Evolutionary conservation across 2,888 invertebrate genomes (phyloP), one percentile per base, ranked within the genome.

Genomic region (Cosmia trapezina): DNA sequence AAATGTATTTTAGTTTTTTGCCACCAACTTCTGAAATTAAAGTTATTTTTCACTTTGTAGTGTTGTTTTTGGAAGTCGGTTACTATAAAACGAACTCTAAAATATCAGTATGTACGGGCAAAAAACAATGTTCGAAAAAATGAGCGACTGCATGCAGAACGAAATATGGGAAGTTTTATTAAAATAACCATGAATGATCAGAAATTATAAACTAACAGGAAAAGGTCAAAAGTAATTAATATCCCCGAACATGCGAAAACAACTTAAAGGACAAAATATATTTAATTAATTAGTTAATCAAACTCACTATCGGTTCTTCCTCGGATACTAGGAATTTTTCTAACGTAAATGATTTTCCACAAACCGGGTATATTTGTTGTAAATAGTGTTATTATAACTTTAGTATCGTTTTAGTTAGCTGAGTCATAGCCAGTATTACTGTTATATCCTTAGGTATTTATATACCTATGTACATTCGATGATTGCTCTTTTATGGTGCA

Each of bases 301-400:
- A 69, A 61, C 28, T 5, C 54, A 11, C 3, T 72, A 72, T 68
- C 60, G 11, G 17, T 62, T 56, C 63, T 56, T 65, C 66, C n/a
- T 22, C 7, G 19, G n/a, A 22, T 76, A 62, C 84, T n/a, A 54
- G 63, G 81, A 86, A 84, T 43, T 60, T 70, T 56, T 73, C 57
- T 49, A 71, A 83, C 85, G 81, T 51, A 79, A 81, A 79, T 61
- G 33, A 62, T 76, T 83, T 84, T 76, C 85, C 73, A 84, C 53
- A 59, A 82, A 84, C 53, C 7, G 37, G n/a, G 9, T 51, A 41
- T 64, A 73, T 74, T 78, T 71, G 54, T 59, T 57, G 33, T 66
- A 70, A 72, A 68, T 80, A 67, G 22, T 37, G 43, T 43, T 73
- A 73, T 62, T 74, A 72, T 59, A 64, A 68, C 63, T 63, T 41